phyloP scores from a whole-genome alignment of 2,888 invertebrate species.

The Hesperia comma region DNA sequence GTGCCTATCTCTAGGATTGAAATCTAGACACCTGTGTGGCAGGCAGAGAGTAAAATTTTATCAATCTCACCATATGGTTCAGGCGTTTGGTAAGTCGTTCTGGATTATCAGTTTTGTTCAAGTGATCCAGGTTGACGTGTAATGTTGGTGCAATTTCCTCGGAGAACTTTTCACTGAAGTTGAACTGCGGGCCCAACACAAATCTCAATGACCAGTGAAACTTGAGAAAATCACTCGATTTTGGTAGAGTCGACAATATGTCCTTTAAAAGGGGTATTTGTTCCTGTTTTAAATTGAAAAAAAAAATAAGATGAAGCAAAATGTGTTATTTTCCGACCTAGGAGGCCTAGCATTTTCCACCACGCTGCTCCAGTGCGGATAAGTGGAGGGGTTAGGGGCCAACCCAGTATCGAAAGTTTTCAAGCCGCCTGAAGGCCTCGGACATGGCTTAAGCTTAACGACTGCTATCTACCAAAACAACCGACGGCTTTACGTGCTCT shows the following conservation, averaged over 20 bases:
- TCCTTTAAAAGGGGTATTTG: slow-evolving; percentile 57
- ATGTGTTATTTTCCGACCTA: too few species aligned
- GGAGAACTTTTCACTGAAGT: slow-evolving; percentile 50
- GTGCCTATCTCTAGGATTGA: too few species aligned
- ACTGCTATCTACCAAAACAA: too few species aligned
- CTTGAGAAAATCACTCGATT: slow-evolving; percentile 55
- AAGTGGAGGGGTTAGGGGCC: too few species aligned
- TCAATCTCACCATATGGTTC: slow-evolving; percentile 62
- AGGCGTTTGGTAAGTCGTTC: slow-evolving; percentile 54
- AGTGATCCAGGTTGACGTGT: slow-evolving; percentile 52
- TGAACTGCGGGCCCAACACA: slow-evolving; percentile 52
- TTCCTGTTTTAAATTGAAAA: slow-evolving; percentile 53
- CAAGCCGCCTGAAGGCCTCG: too few species aligned
- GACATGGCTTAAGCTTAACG: too few species aligned
- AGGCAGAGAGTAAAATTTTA: too few species aligned
- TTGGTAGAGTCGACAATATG: slow-evolving; percentile 59
- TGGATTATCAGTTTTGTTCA: slow-evolving; percentile 58
- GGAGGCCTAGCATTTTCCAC: too few species aligned
- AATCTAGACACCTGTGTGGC: too few species aligned
- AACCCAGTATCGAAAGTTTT: too few species aligned
- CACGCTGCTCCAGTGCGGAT: too few species aligned
- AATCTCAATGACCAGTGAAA: slow-evolving; percentile 66
- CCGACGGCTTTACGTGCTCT: too few species aligned
- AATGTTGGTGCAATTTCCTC: slow-evolving; percentile 51
- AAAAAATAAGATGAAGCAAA: background rate